Percentiles rank a stretch among this genome's conserved stretches.
Evolutionary conservation across 2,888 invertebrate genomes (phyloP).

Genomic region (Drosophila borealis): DNA sequence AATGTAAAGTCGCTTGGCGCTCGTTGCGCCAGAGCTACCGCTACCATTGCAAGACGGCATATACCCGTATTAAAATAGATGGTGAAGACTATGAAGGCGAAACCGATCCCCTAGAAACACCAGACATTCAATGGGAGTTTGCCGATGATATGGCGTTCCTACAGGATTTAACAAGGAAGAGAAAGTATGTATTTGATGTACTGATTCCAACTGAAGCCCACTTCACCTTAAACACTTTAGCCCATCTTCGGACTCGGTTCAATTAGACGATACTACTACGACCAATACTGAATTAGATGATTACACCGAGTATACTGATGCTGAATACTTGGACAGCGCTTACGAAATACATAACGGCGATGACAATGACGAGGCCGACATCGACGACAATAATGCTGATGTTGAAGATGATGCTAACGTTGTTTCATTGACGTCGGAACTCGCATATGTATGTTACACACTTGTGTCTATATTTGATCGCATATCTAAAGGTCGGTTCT

Average conservation of each 20-base stretch:
- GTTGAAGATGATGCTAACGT: background rate
- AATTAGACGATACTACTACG: constrained; percentile 3
- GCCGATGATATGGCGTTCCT: constrained; percentile 49
- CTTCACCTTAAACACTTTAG: background rate
- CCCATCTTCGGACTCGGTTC: constrained; percentile 4
- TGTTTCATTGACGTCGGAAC: background rate
- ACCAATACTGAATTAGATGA: constrained; percentile 19
- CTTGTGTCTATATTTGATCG: background rate
- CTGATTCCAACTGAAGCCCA: background rate
- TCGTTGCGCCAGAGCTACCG: constrained; percentile 50
- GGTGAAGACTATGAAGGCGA: constrained; percentile 10
- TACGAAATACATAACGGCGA: constrained; percentile 6
- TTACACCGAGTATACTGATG: constrained; percentile 29
- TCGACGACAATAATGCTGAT: constrained; percentile 1
- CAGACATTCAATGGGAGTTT: constrained; percentile 47
- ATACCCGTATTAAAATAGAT: constrained; percentile 10
- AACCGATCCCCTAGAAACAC: constrained; percentile 41
- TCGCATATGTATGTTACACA: constrained; percentile 2
- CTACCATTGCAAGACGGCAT: constrained; percentile 41
- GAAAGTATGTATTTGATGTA: background rate
- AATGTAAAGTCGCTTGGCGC: constrained; percentile 50
- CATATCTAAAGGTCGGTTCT: background rate
- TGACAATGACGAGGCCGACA: constrained; percentile 1
- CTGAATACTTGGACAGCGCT: constrained; percentile 38
- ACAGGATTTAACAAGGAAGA: constrained; percentile 20